Evolutionary conservation across 1,140 invertebrate genomes (phyloP).

Genomic region (Bradysia coprophila): DNA sequence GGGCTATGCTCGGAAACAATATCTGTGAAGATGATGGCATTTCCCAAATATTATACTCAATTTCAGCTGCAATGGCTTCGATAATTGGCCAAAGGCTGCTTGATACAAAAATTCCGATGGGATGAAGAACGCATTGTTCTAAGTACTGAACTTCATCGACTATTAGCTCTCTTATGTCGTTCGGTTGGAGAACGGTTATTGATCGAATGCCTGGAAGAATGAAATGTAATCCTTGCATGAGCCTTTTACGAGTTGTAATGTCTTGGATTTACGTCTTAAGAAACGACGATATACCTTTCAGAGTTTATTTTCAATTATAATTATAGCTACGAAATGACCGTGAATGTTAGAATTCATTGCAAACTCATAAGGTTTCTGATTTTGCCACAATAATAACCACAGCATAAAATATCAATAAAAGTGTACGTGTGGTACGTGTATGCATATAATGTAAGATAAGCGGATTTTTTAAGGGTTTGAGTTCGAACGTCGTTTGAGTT

Average conservation of each 20-base stretch:
- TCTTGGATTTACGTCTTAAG: not conserved
- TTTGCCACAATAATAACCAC: too few relatives aligned
- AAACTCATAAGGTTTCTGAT: too few relatives aligned
- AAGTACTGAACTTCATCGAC: conserved; percentile 20
- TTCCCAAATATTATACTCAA: conserved; percentile 23
- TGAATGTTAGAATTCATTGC: too few relatives aligned
- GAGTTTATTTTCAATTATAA: too few relatives aligned
- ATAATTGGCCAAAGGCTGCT: conserved; percentile 13
- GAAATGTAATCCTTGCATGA: not conserved
- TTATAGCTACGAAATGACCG: too few relatives aligned
- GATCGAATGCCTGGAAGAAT: conserved; percentile 13
- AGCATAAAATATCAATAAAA: too few relatives aligned
- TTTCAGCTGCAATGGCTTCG: conserved; percentile 13
- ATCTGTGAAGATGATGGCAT: conserved; percentile 11
- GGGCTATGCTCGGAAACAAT: conserved; percentile 19
- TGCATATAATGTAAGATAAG: too few relatives aligned
- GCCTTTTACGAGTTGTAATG: not conserved
- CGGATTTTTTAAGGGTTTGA: too few relatives aligned
- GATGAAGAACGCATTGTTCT: conserved; percentile 15
- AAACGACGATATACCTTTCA: too few relatives aligned
- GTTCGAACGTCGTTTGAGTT: too few relatives aligned
- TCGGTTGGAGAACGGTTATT: conserved; percentile 11
- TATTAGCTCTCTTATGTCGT: conserved; percentile 14
- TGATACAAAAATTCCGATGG: conserved; percentile 18
- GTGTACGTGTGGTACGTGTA: too few relatives aligned